These are phyloP conservation scores for Octodon degus DNA, from an alignment of 2,113 vertebrate genomes.

Conservation along the genomic window DNA sequence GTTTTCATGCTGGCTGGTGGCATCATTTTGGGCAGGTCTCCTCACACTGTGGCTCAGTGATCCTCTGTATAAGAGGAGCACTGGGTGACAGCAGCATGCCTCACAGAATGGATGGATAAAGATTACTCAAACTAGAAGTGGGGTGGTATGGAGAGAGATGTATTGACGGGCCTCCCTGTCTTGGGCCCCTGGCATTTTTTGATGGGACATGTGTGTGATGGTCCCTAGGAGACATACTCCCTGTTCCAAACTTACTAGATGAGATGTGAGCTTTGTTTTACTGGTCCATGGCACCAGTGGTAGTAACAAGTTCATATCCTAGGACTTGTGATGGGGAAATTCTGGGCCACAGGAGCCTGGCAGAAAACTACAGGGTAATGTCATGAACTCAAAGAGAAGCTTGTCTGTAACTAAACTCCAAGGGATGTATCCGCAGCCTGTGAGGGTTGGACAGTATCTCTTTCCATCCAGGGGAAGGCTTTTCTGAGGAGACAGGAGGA, in stretches of 20 bases:
- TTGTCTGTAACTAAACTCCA: not conserved
- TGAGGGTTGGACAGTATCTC: accelerated
- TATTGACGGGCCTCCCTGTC: not conserved
- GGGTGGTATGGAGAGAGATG: not conserved
- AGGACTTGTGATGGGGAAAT: not conserved
- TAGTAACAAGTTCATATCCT: not conserved
- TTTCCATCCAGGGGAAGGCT: not conserved
- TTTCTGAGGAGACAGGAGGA: not conserved
- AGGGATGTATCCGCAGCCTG: not conserved
- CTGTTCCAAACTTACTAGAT: not conserved
- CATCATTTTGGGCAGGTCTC: not conserved
- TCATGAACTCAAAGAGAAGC: not conserved
- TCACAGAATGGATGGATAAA: not conserved
- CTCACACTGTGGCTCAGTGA: not conserved
- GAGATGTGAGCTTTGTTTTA: not conserved
- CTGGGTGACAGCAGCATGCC: not conserved
- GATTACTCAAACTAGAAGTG: not conserved
- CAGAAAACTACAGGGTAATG: not conserved
- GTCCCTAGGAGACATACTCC: not conserved
- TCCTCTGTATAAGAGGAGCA: not conserved
- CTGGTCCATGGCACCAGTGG: not conserved
- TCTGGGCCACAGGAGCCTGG: not conserved
- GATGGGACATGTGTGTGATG: not conserved
- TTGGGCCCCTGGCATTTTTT: not conserved
- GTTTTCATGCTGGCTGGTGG: not conserved